These are phyloP conservation scores for Drosophila trichaetosa DNA, from an alignment of 2,888 invertebrate species.

Conservation along the genomic window DNA sequence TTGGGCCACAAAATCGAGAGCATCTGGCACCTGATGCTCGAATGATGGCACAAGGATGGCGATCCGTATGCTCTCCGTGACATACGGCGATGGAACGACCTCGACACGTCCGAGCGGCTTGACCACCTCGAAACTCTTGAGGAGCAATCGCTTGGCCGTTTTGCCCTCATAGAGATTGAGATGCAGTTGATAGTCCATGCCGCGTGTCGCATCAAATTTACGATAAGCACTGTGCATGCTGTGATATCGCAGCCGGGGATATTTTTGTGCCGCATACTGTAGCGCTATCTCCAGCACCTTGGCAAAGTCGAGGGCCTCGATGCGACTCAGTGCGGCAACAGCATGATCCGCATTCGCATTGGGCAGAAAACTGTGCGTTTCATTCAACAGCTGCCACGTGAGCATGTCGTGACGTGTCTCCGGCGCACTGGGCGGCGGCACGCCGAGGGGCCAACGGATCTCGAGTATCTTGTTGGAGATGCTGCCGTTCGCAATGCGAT, in stretches of 20 bases:
- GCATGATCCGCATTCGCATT: slow-evolving; percentile 93
- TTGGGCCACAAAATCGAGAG: slow-evolving; percentile 89
- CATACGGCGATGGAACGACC: slow-evolving; percentile 96
- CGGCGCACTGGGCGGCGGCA: slow-evolving; percentile 88
- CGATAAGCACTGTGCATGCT: slow-evolving; percentile 90
- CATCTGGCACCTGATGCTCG: slow-evolving; percentile 86
- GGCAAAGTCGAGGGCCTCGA: slow-evolving; percentile 89
- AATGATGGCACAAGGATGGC: slow-evolving; percentile 91
- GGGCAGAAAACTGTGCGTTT: slow-evolving; percentile 92
- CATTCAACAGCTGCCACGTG: slow-evolving; percentile 94
- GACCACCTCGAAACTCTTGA: slow-evolving; percentile 91
- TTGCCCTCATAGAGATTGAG: slow-evolving; percentile 86
- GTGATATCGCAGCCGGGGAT: slow-evolving; percentile 86
- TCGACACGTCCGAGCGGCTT: slow-evolving; percentile 95
- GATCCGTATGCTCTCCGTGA: slow-evolving; percentile 95
- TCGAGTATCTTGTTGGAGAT: slow-evolving; percentile 86
- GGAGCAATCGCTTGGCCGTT: slow-evolving; percentile 70
- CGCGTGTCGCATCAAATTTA: slow-evolving; percentile 92
- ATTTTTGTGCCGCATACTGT: slow-evolving; percentile 86
- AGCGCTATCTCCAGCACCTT: slow-evolving; percentile 86
- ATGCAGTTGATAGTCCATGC: slow-evolving; percentile 94
- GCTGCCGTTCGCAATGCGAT: slow-evolving; percentile 85
- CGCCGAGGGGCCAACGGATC: slow-evolving; percentile 91
- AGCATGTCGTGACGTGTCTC: slow-evolving; percentile 92
- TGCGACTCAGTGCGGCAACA: slow-evolving; percentile 87